A percentile compares a stretch with the other conserved stretches of the same genome.
phyloP scores from a whole-genome alignment of 2,888 invertebrate species.

The Poecilobothrus nobilitatus region DNA sequence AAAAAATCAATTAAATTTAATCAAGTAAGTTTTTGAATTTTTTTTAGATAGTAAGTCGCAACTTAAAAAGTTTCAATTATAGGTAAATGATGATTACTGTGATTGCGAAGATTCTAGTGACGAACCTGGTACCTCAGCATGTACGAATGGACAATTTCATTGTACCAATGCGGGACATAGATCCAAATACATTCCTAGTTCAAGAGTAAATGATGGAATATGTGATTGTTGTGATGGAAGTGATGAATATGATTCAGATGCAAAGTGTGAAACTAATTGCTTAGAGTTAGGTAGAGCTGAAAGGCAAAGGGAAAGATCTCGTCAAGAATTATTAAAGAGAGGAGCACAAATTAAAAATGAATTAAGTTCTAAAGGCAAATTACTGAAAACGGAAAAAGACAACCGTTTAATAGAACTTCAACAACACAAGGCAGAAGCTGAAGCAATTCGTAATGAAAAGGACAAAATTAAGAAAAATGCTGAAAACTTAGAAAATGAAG shows the following conservation, averaged over 20 bases:
- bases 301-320: slow-evolving; percentile 60
- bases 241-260: slow-evolving; percentile 64
- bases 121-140: slow-evolving; percentile 90
- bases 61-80: slow-evolving; percentile 27
- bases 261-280: slow-evolving; percentile 68
- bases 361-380: slow-evolving; percentile 65
- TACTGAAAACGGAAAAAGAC: slow-evolving; percentile 63
- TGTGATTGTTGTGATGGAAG: slow-evolving; percentile 92
- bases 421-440: slow-evolving; percentile 67
- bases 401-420: slow-evolving; percentile 61
- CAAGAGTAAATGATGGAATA: slow-evolving; percentile 86
- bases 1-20: slow-evolving; percentile 65
- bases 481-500: slow-evolving; percentile 65
- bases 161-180: slow-evolving; percentile 80
- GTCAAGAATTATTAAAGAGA: slow-evolving; percentile 64
- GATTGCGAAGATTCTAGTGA: slow-evolving; percentile 86
- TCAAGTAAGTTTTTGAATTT: slow-evolving; percentile 21
- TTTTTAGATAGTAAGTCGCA: neutral
- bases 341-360: slow-evolving; percentile 70
- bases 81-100: slow-evolving; percentile 82
- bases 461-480: slow-evolving; percentile 60
- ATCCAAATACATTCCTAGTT: slow-evolving; percentile 69
- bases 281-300: slow-evolving; percentile 71
- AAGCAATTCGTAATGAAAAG: slow-evolving; percentile 67
- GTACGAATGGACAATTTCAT: slow-evolving; percentile 79